Base-by-base conservation (phyloP, 2,888 invertebrate species). In the Erebia aethiops region DNA sequence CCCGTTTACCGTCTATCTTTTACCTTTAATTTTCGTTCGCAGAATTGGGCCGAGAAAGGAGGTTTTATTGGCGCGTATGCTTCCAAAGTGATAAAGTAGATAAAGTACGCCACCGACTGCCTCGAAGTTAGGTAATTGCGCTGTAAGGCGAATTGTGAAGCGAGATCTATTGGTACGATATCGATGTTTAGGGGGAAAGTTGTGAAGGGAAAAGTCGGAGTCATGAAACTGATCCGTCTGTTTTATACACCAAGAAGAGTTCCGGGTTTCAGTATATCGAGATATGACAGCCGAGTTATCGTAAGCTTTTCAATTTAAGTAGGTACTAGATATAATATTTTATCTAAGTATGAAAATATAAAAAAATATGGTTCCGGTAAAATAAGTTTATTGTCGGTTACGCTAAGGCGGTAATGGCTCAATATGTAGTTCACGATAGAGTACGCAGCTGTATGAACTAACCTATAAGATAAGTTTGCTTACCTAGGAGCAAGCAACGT, bases 401-500 rank as follows among this genome's bases (percentile, higher is more conserved):
- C n/a, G n/a, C n/a, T n/a, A n/a, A n/a, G n/a, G n/a, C n/a, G n/a
- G n/a, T n/a, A n/a, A n/a, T n/a, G n/a, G n/a, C n/a, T n/a, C n/a
- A n/a, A 1, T 21, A 21, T 26, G 49, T 51, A 51, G 49, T 14
- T 13, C 52, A 52, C 52, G 18, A 16, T 9, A 11, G 54, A 18
- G 54, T 11, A 54, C 16, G 54, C 3, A 3, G 0, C 16, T 54
- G 18, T 2, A 16, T 52, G 5, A 51, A 16, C 18, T 54, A 18
- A 18, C 56, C 4, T 14, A 26, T 13, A 57, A 5, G 13, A 57
- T 21, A 13, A 13, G 26, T 13, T 57, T 14, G 5, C 54, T 49
- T 69, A 91, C 95, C 96, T 95, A 77, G 98, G 97, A 51, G 98
- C 98, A 57, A 99, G 94, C 63, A 99, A 94, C 16, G 98, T 98